Conservation (phyloP, 2,888 invertebrate genomes). For the Anthoptus insignis region DNA sequence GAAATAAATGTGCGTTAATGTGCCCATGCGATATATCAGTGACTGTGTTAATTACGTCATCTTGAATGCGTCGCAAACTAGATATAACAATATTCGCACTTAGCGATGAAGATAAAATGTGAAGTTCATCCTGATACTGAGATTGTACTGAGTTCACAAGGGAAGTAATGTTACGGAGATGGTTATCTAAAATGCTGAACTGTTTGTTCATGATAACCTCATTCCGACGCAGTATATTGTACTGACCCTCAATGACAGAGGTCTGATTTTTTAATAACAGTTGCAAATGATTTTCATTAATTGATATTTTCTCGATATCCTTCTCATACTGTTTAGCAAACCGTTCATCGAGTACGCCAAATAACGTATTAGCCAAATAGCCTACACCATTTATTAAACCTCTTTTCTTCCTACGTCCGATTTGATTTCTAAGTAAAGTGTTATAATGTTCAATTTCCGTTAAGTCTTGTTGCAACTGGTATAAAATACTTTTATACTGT, state of each 20-base stretch:
- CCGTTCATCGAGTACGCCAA: slow-evolving; percentile 43
- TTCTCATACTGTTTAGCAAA: slow-evolving; percentile 41
- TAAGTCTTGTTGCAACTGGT: slow-evolving; percentile 15
- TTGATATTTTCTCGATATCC: slow-evolving; percentile 31
- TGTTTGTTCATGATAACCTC: slow-evolving; percentile 23
- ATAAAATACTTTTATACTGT: slow-evolving; percentile 8
- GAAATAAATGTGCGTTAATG: slow-evolving; percentile 20
- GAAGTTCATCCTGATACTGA: not conserved
- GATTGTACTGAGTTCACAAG: not conserved
- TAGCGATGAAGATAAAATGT: slow-evolving; percentile 4
- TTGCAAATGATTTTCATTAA: slow-evolving; percentile 7
- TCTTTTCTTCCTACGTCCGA: slow-evolving; percentile 19
- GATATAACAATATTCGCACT: slow-evolving; percentile 12
- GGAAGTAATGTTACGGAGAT: slow-evolving; percentile 10
- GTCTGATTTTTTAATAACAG: slow-evolving; percentile 14
- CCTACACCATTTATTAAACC: slow-evolving; percentile 44
- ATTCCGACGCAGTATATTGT: slow-evolving; percentile 19
- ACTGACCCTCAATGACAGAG: slow-evolving; percentile 17
- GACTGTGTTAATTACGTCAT: slow-evolving; percentile 13
- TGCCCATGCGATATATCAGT: slow-evolving; percentile 21
- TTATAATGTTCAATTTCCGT: slow-evolving; percentile 34
- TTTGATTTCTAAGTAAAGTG: slow-evolving; percentile 35
- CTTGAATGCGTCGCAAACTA: slow-evolving; percentile 19
- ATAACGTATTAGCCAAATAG: slow-evolving; percentile 35
- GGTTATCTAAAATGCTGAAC: slow-evolving; percentile 18